These are phyloP conservation scores for Drosophila planitibia DNA, from an alignment of 2,888 invertebrate genomes.

Conservation along the genomic window DNA sequence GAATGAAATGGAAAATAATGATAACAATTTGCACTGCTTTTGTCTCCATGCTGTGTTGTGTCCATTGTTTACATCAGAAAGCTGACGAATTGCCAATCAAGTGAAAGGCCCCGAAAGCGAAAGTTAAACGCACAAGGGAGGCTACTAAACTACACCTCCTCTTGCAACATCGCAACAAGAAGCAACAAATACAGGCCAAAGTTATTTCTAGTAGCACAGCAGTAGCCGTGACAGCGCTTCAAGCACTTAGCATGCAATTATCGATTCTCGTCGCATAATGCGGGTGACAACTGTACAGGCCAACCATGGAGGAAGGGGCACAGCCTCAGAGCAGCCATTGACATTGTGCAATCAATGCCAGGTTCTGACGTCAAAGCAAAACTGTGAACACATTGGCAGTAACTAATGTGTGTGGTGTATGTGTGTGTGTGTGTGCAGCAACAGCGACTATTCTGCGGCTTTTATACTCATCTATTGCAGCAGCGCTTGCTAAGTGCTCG, in stretches of 20 bases:
- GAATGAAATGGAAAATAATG: slow-evolving; percentile 20
- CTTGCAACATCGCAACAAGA: slow-evolving; percentile 3
- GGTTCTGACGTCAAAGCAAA: slow-evolving; percentile 46
- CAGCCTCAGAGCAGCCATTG: slow-evolving; percentile 19
- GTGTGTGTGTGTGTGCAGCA: background rate
- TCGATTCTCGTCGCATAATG: slow-evolving; percentile 61
- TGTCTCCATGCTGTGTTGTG: background rate
- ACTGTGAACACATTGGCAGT: slow-evolving; percentile 16
- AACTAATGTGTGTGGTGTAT: background rate
- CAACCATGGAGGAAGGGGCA: slow-evolving; percentile 15
- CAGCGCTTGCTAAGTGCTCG: slow-evolving; percentile 9
- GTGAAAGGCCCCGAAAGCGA: slow-evolving; percentile 49
- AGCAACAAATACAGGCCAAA: slow-evolving; percentile 2
- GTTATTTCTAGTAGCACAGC: slow-evolving; percentile 16
- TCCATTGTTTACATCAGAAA: slow-evolving; percentile 20
- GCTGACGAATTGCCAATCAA: slow-evolving; percentile 42
- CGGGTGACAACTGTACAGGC: slow-evolving; percentile 42
- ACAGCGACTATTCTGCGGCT: background rate
- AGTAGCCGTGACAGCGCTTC: slow-evolving; percentile 34
- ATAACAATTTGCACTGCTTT: slow-evolving; percentile 25
- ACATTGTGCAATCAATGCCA: slow-evolving; percentile 49
- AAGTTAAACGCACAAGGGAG: slow-evolving; percentile 30
- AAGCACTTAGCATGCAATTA: slow-evolving; percentile 66
- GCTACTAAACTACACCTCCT: background rate
- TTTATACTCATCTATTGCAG: slow-evolving; percentile 1